Conservation (phyloP, 2,797 vertebrate genomes). For the Triplophysa yarkandensis region DNA sequence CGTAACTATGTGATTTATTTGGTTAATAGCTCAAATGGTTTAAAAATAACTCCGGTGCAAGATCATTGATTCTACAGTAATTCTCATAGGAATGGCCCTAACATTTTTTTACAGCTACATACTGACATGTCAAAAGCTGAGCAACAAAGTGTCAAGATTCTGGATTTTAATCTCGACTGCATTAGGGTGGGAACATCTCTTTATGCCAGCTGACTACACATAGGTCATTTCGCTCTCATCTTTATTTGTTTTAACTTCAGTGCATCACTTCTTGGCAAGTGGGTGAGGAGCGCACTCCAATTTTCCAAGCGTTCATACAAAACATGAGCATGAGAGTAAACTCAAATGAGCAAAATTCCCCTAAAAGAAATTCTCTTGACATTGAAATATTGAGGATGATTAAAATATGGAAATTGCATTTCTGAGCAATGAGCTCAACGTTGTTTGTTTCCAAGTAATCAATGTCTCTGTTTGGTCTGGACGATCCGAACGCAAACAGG, state of each 20-base stretch:
- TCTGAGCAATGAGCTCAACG: constrained; percentile 69
- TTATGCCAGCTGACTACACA: constrained; percentile 68
- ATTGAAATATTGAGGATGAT: constrained; percentile 62
- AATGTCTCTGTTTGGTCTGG: constrained; percentile 70
- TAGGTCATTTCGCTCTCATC: constrained; percentile 65
- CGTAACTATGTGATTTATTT: too few species aligned
- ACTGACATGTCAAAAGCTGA: constrained; percentile 29
- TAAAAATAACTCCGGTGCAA: background rate
- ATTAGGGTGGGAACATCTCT: constrained; percentile 56
- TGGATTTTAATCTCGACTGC: constrained; percentile 13
- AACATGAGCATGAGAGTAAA: constrained; percentile 3
- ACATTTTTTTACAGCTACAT: constrained; percentile 28
- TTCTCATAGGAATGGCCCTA: constrained; percentile 28
- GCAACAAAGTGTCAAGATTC: constrained; percentile 25
- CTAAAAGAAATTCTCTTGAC: background rate
- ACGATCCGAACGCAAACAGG: constrained; percentile 79
- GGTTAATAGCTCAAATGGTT: background rate
- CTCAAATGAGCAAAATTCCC: background rate
- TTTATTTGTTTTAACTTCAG: constrained; percentile 77
- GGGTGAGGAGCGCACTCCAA: constrained; percentile 52
- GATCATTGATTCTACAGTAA: background rate
- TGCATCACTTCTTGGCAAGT: constrained; percentile 68
- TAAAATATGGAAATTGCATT: background rate
- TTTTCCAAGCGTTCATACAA: constrained; percentile 20
- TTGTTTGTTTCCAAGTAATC: constrained; percentile 72